Conservation (phyloP, 2,888 invertebrate genomes). For the Argynnis bischoffii region DNA sequence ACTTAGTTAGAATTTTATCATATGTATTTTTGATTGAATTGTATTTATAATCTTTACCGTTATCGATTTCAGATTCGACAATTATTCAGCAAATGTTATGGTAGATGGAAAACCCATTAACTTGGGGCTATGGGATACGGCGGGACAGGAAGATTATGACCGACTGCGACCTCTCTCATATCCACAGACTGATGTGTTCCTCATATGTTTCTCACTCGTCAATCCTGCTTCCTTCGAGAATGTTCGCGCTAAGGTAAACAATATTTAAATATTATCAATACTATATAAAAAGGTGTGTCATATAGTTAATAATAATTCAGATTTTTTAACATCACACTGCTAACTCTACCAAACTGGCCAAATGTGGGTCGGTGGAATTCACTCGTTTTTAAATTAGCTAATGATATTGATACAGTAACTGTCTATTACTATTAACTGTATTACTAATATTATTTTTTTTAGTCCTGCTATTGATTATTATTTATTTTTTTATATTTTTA, state of each 20-base stretch:
- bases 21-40: no score
- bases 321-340: no score
- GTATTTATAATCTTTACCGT: background rate
- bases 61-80: conserved; percentile 89
- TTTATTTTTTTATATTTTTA: no score
- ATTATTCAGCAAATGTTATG: conserved; percentile 99
- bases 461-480: no score
- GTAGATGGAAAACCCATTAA: conserved; percentile 99
- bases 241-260: conserved; percentile 96
- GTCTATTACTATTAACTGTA: no score
- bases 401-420: no score
- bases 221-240: conserved; percentile 99
- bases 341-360: no score
- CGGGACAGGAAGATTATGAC: conserved; percentile 98
- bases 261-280: background rate
- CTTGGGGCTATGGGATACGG: conserved; percentile 97
- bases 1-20: no score
- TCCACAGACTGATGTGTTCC: conserved; percentile 99
- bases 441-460: no score
- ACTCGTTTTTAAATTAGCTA: no score
- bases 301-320: no score
- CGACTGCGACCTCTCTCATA: conserved; percentile 97
- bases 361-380: no score
- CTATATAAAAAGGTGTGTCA: background rate
- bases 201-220: conserved; percentile 99